Percentiles rank a stretch among this genome's conserved stretches.
Conservation (phyloP, 2,797 vertebrate species). For the Chelidonichthys spinosus region DNA sequence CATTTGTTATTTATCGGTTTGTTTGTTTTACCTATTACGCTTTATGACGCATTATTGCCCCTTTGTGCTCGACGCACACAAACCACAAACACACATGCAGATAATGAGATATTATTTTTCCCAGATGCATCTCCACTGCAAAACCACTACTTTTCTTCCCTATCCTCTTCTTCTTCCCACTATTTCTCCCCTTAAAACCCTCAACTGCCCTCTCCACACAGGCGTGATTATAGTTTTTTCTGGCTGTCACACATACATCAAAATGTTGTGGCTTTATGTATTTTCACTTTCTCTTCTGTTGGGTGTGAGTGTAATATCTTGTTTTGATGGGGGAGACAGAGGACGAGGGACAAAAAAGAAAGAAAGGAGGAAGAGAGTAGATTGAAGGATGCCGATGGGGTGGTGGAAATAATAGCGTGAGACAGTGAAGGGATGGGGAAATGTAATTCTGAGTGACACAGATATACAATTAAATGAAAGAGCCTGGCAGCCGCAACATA, state of each 20-base stretch:
- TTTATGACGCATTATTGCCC: background rate
- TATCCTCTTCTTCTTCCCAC: background rate
- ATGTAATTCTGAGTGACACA: constrained; percentile 63
- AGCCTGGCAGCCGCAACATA: constrained; percentile 50
- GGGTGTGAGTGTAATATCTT: constrained; percentile 49
- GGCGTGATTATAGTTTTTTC: constrained; percentile 40
- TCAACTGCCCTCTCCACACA: constrained; percentile 17
- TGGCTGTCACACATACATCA: constrained; percentile 57
- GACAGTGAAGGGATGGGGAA: constrained; percentile 55
- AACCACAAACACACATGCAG: constrained; percentile 12
- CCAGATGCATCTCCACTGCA: constrained; percentile 9
- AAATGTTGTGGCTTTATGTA: constrained; percentile 56
- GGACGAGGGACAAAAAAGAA: constrained; percentile 4
- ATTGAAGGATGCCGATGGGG: constrained; percentile 35
- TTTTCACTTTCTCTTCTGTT: constrained; percentile 42
- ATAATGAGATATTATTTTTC: constrained; percentile 36
- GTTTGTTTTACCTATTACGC: constrained; percentile 5
- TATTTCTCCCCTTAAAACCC: constrained; percentile 3
- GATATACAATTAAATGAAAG: constrained; percentile 57
- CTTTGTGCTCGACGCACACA: constrained; percentile 13
- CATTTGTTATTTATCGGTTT: background rate
- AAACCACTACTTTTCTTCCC: constrained; percentile 10
- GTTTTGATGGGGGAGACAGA: constrained; percentile 61
- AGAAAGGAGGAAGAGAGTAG: constrained; percentile 24
- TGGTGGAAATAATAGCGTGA: constrained; percentile 61